Base-by-base conservation (phyloP, 2,888 invertebrate species). In the Eristalis intricaria region DNA sequence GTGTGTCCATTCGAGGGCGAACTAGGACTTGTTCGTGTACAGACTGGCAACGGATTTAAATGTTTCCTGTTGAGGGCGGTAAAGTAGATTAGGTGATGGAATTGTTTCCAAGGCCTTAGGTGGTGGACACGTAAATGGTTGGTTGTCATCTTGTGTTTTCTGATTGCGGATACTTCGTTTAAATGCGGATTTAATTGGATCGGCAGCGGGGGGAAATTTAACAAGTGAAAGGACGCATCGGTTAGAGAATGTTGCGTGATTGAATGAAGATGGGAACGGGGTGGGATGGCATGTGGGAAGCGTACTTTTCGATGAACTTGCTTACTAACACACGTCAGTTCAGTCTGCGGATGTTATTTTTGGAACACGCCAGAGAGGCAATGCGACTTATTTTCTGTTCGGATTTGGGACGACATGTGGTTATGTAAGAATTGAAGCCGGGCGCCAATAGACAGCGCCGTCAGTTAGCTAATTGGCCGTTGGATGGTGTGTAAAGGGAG, bases 61-160 rank as follows among this genome's bases (percentile, higher is more conserved):
- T 79, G 40, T 71, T 79, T 79, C 78, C 78, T 61, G 78, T 35
- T 3, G 29, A 43, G 64, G 56, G 13, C 29, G 60, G 26, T 32
- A 7, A 58, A 65, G 26, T 61, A 22, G 66, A 50, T 50, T 50
- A 50, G 50, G 19, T 50, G 50, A 50, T 50, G 50, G 50, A 50
- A 50, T 50, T 19, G 50, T 19, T 50, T 50, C 50, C 10, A 50
- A 19, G 50, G 8, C 50, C 19, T n/a, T n/a, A 19, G 50, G 50
- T 19, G 50, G 50, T 19, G 50, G 50, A 50, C 50, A 50, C 7
- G 50, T 19, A 50, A 50, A 50, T 50, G 50, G 50, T 19, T 50
- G 50, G 50, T 50, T 50, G 50, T 50, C 50, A 50, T 50, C 50
- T 50, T 50, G 19, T 50, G 50, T 1, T 5, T 50, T 19, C 19